phyloP scores from a whole-genome alignment of 1,140 invertebrate genomes.

The Drosophila setifemur region DNA sequence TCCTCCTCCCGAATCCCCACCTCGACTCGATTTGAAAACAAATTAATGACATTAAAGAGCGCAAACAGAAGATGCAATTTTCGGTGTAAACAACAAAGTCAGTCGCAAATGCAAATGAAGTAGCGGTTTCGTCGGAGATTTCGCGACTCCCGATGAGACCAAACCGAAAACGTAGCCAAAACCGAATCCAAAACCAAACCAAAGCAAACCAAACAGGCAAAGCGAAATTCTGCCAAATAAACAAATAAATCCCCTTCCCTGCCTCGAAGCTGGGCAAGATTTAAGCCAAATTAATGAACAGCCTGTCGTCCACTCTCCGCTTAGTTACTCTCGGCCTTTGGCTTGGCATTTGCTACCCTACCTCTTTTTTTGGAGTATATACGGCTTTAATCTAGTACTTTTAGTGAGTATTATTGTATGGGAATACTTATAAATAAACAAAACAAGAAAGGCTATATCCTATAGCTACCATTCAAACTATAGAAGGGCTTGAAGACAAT shows the following conservation, averaged over 20 bases:
- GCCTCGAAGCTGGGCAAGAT: conserved; percentile 32
- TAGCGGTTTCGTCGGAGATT: conserved; percentile 47
- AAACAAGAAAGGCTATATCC: too few relatives aligned
- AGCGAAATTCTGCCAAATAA: conserved; percentile 36
- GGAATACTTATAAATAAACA: too few relatives aligned
- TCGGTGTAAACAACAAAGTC: conserved; percentile 53
- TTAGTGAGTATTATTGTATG: too few relatives aligned
- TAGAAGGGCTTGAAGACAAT: too few relatives aligned
- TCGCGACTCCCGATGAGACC: conserved; percentile 10
- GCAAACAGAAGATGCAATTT: conserved; percentile 60
- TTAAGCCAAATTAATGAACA: conserved; percentile 78
- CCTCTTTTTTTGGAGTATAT: neutral
- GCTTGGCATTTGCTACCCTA: neutral
- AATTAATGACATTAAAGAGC: conserved; percentile 56
- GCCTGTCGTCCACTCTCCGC: conserved; percentile 4
- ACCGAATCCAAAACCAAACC: too few relatives aligned
- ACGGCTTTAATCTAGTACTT: too few relatives aligned
- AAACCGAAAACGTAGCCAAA: conserved; percentile 27
- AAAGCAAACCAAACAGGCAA: too few relatives aligned
- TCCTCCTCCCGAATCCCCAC: too few relatives aligned
- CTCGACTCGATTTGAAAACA: conserved; percentile 16
- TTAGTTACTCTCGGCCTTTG: conserved; percentile 8
- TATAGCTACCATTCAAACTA: too few relatives aligned
- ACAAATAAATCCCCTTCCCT: conserved; percentile 42
- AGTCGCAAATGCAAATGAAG: conserved; percentile 70